Evolutionary conservation across 2,888 invertebrate species (phyloP).

Genomic region (Sesia bembeciformis): DNA sequence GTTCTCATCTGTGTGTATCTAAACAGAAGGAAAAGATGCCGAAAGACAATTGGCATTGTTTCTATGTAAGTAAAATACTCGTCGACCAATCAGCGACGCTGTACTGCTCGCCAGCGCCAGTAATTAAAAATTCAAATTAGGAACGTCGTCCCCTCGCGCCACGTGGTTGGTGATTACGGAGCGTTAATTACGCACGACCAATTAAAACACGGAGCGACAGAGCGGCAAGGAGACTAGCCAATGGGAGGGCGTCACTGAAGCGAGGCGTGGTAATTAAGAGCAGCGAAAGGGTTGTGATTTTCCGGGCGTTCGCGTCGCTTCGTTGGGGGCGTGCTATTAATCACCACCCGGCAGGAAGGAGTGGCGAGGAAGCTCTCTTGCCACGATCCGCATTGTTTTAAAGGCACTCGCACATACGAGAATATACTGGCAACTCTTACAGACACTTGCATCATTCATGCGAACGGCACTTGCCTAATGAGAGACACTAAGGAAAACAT

Average conservation of each 20-base stretch:
- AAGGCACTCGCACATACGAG: no score
- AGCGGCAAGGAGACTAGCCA: slow-evolving; percentile 40
- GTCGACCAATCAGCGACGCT: slow-evolving; percentile 45
- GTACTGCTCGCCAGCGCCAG: slow-evolving; percentile 19
- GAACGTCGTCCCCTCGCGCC: slow-evolving; percentile 51
- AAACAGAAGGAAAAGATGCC: no score
- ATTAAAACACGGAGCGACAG: slow-evolving; percentile 61
- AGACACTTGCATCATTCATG: no score
- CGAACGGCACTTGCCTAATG: no score
- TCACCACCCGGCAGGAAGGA: slow-evolving; percentile 39
- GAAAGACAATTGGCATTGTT: slow-evolving; percentile 41
- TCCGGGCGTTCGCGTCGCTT: slow-evolving; percentile 41
- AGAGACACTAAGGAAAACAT: no score
- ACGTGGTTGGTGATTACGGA: slow-evolving; percentile 60
- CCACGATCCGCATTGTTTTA: neutral
- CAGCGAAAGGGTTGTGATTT: slow-evolving; percentile 69
- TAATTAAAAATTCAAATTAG: slow-evolving; percentile 74
- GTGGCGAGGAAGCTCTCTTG: slow-evolving; percentile 31
- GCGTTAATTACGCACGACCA: slow-evolving; percentile 69
- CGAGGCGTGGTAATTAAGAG: slow-evolving; percentile 71
- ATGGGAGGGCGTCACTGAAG: slow-evolving; percentile 53
- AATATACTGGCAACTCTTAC: no score
- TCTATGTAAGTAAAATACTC: slow-evolving; percentile 36
- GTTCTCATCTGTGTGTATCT: no score
- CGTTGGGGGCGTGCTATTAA: slow-evolving; percentile 55